Conservation (phyloP, 2,113 vertebrate genomes). For the Cheirogaleus medius region DNA sequence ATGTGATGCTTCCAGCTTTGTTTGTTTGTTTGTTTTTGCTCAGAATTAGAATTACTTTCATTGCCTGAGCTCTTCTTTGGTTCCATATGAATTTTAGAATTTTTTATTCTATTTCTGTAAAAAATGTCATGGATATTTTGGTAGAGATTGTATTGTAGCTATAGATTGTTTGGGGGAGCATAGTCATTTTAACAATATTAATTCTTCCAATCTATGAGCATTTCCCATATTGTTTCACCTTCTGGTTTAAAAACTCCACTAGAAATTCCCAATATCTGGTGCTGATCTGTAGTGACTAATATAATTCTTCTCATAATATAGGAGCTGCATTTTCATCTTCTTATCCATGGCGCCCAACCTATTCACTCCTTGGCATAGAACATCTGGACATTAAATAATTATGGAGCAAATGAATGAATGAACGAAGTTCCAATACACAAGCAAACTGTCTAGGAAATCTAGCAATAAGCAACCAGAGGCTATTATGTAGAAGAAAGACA, state of each 20-base stretch:
- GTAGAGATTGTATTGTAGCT: no score
- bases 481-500: background rate
- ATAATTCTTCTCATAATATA: background rate
- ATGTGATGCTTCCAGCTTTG: no score
- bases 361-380: background rate
- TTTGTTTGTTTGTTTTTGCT: no score
- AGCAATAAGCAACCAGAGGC: background rate
- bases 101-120: no score
- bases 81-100: no score
- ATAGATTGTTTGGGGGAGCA: no score
- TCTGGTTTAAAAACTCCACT: background rate
- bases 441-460: background rate
- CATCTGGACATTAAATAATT: background rate
- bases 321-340: background rate
- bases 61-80: no score
- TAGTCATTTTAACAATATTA: no score
- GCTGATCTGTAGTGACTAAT: background rate
- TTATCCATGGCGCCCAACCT: background rate
- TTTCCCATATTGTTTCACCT: background rate
- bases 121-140: no score
- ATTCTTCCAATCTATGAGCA: no score
- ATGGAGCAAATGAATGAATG: background rate
- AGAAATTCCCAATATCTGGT: background rate
- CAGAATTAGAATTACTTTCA: no score
- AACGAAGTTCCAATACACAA: background rate